Conservation (phyloP, 1,140 invertebrate species). For the Sycophila sp. region DNA sequence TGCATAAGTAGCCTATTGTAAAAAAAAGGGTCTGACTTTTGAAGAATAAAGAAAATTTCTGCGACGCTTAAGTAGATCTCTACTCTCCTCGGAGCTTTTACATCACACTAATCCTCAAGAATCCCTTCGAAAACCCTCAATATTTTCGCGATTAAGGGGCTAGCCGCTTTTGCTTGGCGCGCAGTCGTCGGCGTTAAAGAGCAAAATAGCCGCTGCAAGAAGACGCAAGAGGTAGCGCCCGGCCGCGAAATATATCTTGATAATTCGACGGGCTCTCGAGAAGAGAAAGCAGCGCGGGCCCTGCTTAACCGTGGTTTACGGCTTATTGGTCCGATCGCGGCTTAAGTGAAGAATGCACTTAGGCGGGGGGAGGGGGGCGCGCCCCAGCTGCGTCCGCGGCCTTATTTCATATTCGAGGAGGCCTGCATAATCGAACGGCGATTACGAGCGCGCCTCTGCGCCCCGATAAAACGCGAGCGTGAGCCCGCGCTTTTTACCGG, state of each 20-base stretch:
- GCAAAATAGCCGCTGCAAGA: no score
- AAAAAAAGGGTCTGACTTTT: no score
- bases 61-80: no score
- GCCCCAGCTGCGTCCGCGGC: slow-evolving; percentile 35
- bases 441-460: slow-evolving; percentile 8
- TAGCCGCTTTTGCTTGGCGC: no score
- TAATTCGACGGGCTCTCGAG: slow-evolving; percentile 54
- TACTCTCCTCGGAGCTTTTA: no score
- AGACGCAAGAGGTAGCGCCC: background rate
- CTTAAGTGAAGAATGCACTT: slow-evolving; percentile 48
- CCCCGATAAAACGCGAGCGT: background rate
- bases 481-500: background rate
- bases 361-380: slow-evolving; percentile 20
- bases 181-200: no score
- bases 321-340: slow-evolving; percentile 48
- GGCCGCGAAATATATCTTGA: slow-evolving; percentile 51
- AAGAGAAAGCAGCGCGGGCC: background rate
- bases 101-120: no score
- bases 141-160: no score
- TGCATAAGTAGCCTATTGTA: no score
- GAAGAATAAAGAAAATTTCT: no score
- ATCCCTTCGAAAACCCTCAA: no score
- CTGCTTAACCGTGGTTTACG: slow-evolving; percentile 57
- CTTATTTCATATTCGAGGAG: slow-evolving; percentile 30
- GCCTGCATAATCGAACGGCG: slow-evolving; percentile 21